Evolutionary conservation across 2,113 vertebrate species (phyloP), one percentile per base, ranked within the genome.

Genomic region (Leptobrachium leishanense): DNA sequence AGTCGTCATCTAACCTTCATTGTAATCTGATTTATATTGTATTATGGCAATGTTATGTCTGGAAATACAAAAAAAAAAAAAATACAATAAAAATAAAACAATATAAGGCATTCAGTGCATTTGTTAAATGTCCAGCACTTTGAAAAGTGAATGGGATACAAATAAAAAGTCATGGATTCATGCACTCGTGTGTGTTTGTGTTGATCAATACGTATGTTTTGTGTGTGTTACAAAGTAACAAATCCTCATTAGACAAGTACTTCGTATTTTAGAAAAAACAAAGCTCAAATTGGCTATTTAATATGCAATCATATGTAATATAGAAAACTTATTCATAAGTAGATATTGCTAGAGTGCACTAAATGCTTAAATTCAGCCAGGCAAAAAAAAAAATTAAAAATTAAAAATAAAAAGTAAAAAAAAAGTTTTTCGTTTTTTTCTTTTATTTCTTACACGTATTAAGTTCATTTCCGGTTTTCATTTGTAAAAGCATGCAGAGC

Each of bases 341-440:
- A 74, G 20, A 20, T 81, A 74, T 81, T 68, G 71, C 65, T 81
- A 39, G 11, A 74, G 62, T 81, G 78, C 72, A 68, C 65, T 81
- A 72, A 55, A 65, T 46, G 65, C 72, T 81, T 68, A 41, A 74
- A 74, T 68, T 80, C 42, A 81, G 72, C 72, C 70, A 74, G 72
- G 78, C 78, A 74, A 72, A 66, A 79, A 62, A 43, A 43, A 31
- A 31, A 31, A 31, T 31, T 31, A 31, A 31, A 31, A 31, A 31
- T 31, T 1, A 31, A 31, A 31, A 31, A 1, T 31, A 31, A 31
- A 31, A n/a, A n/a, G n/a, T n/a, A 72, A 66, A 79, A 62, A 43
- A 43, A 50, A 50, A 5, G 4, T 50, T 50, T 50, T 50, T 50
- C 62, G 70, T 41, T 54, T 72, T 72, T 3, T 59, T 7, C 13